Evolutionary conservation across 2,113 vertebrate genomes (phyloP).

Genomic region (rabbit (Oryctolagus cuniculus)): DNA sequence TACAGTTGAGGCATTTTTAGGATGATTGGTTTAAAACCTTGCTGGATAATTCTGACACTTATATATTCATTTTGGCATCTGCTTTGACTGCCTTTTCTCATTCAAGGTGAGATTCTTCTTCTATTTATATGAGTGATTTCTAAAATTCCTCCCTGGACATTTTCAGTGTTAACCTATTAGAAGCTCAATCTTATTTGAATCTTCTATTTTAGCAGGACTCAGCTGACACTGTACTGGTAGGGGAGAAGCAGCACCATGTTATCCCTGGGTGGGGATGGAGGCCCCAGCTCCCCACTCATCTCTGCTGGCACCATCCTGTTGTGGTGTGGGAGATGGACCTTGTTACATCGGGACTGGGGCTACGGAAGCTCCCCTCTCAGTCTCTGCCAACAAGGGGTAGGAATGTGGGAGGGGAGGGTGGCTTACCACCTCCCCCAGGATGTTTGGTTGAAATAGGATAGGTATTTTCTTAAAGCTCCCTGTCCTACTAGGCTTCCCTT

Average conservation of each 20-base stretch:
- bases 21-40: slow-evolving; percentile 22
- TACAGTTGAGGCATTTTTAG: slow-evolving; percentile 44
- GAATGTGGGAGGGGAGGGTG: background rate
- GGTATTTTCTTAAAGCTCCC: background rate
- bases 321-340: background rate
- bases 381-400: background rate
- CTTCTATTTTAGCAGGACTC: background rate
- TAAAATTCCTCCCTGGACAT: background rate
- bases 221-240: background rate
- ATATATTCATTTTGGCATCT: background rate
- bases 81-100: background rate
- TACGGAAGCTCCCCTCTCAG: background rate
- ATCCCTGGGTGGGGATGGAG: background rate
- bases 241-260: background rate
- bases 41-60: background rate
- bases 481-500: background rate
- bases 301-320: background rate
- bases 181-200: background rate
- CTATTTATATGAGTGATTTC: slow-evolving; percentile 15
- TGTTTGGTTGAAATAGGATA: background rate
- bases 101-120: slow-evolving; percentile 26
- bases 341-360: background rate
- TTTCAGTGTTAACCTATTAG: background rate
- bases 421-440: background rate
- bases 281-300: background rate